Evolutionary conservation across 2,113 vertebrate species (phyloP).

Genomic region (Tachycineta bicolor): DNA sequence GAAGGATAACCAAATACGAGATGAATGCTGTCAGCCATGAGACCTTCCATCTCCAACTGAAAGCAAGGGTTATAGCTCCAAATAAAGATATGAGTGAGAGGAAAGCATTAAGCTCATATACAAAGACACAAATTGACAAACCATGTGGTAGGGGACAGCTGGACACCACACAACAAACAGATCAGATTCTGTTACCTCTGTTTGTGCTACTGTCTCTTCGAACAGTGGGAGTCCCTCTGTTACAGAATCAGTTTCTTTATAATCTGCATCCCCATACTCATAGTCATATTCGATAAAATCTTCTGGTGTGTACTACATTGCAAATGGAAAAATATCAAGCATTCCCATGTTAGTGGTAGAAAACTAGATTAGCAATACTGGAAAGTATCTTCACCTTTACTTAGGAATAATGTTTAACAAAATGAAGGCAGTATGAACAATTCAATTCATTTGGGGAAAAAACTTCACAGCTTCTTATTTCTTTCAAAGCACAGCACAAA

Average conservation of each 20-base stretch:
- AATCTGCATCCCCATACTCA: conserved; percentile 92
- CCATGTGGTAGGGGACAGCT: conserved; percentile 60
- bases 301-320: conserved; percentile 88
- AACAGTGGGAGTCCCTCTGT: conserved; percentile 81
- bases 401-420: conserved; percentile 57
- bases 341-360: conserved; percentile 69
- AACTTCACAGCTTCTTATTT: neutral
- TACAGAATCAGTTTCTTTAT: conserved; percentile 83
- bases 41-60: conserved; percentile 44
- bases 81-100: conserved; percentile 5
- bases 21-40: neutral
- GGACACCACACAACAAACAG: conserved; percentile 73
- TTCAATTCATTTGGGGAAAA: neutral
- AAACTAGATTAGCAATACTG: conserved; percentile 50
- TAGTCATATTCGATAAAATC: conserved; percentile 93
- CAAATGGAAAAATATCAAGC: conserved; percentile 78
- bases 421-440: neutral
- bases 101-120: neutral
- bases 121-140: conserved; percentile 53
- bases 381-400: conserved; percentile 64
- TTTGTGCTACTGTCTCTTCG: conserved; percentile 84
- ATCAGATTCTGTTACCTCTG: conserved; percentile 86
- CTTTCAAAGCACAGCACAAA: neutral
- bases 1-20: conserved; percentile 47
- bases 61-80: conserved; percentile 21